phyloP scores from a whole-genome alignment of 92 coral and sea anemone species.

The Epizoanthus scotinus region DNA sequence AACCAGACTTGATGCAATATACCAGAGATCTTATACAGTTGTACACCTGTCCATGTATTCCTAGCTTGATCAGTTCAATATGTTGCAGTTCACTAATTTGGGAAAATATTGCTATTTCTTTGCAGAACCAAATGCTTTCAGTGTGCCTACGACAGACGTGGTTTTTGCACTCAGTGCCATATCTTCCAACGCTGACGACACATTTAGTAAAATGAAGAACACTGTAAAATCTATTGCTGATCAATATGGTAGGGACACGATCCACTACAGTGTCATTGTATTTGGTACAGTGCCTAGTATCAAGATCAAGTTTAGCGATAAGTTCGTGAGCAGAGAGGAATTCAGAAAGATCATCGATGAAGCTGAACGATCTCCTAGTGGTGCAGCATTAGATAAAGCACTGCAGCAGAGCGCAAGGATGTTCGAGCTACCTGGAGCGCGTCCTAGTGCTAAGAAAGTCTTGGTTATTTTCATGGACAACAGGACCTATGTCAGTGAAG shows the following conservation, averaged over 20 bases:
- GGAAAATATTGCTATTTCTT: not conserved
- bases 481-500: not conserved
- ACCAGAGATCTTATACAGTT: no score
- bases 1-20: no score
- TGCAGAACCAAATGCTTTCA: constrained; percentile 5
- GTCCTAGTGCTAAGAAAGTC: constrained; percentile 52
- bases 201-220: constrained; percentile 63
- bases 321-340: not conserved
- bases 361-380: constrained; percentile 3
- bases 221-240: constrained; percentile 68
- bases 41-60: no score
- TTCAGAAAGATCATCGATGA: constrained; percentile 22
- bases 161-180: constrained; percentile 77
- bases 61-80: not conserved
- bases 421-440: constrained; percentile 55
- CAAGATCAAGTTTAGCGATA: constrained; percentile 53
- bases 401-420: constrained; percentile 42
- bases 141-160: constrained; percentile 58
- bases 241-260: constrained; percentile 60
- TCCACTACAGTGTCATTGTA: constrained; percentile 70
- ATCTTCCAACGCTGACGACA: constrained; percentile 55
- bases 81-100: not conserved
- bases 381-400: constrained; percentile 35
- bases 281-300: constrained; percentile 71
- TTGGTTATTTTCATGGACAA: constrained; percentile 38